These are phyloP conservation scores for Drosophila kohkoa DNA, from an alignment of 1,140 invertebrate genomes.

Conservation along the genomic window DNA sequence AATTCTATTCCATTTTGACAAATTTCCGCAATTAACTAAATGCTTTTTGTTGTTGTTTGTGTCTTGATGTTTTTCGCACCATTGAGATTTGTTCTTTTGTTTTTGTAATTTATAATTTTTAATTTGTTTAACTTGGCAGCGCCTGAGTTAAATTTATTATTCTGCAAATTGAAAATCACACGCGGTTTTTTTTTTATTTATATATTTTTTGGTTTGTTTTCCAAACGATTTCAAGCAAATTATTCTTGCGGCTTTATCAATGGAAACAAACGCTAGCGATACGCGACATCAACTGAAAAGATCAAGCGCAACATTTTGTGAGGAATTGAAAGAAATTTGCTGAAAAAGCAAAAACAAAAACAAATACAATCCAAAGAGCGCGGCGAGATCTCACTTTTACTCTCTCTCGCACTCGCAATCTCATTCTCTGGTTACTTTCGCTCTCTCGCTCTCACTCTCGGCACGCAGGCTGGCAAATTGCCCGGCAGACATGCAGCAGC, in stretches of 20 bases:
- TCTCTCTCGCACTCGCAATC: neutral
- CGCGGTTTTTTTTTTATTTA: constrained; percentile 27
- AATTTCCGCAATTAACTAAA: constrained; percentile 13
- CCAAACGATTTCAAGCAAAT: neutral
- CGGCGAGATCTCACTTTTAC: constrained; percentile 6
- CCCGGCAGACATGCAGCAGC: constrained; percentile 69
- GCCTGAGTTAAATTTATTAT: constrained; percentile 23
- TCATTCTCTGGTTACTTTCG: neutral
- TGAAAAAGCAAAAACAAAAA: constrained; percentile 20
- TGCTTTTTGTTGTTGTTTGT: neutral
- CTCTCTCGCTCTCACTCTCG: constrained; percentile 18
- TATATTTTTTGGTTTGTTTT: neutral
- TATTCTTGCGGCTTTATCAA: constrained; percentile 62
- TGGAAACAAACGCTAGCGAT: constrained; percentile 47
- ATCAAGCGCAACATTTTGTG: constrained; percentile 53
- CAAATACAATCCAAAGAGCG: constrained; percentile 25
- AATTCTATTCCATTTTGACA: constrained; percentile 8
- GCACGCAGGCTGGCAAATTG: constrained; percentile 48
- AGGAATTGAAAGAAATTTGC: constrained; percentile 41
- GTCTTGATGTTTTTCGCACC: constrained; percentile 3
- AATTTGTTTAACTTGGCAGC: constrained; percentile 15
- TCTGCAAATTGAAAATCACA: constrained; percentile 17
- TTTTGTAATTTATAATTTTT: constrained; percentile 4
- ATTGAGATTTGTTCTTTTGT: neutral
- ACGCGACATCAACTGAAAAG: constrained; percentile 72